phyloP scores from a whole-genome alignment of 2,113 vertebrate genomes.

The Scortum barcoo region DNA sequence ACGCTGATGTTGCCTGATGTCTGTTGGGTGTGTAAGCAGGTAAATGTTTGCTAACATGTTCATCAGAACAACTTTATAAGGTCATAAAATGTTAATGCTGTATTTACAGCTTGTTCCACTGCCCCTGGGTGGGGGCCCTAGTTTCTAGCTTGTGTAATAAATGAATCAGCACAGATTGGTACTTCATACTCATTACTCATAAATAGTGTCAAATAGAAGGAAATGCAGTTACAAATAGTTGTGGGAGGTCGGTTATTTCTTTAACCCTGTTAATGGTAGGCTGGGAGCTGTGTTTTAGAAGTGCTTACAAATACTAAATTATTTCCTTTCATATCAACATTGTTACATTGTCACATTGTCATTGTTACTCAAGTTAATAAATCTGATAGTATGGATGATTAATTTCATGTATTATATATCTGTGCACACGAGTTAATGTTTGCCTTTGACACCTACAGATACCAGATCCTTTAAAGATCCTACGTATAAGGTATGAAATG shows the following conservation, averaged over 20 bases:
- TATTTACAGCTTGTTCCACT: neutral
- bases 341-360: no score
- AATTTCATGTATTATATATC: no score
- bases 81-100: neutral
- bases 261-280: no score
- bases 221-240: no score
- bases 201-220: neutral
- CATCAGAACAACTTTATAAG: neutral
- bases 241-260: no score
- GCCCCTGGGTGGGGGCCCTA: neutral
- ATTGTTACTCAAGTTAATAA: no score
- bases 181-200: neutral
- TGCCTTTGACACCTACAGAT: no score
- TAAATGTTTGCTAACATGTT: neutral
- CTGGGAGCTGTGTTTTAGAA: neutral
- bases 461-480: no score
- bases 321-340: neutral
- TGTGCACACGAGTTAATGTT: no score
- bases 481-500: no score
- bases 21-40: neutral
- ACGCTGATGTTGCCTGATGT: neutral
- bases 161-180: neutral
- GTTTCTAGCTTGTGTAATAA: neutral
- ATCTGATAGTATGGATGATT: no score
- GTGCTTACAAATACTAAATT: neutral